A percentile compares a stretch with the other conserved stretches of the same genome.
Evolutionary conservation across 2,113 vertebrate genomes (phyloP).

Genomic region (Petaurus breviceps): DNA sequence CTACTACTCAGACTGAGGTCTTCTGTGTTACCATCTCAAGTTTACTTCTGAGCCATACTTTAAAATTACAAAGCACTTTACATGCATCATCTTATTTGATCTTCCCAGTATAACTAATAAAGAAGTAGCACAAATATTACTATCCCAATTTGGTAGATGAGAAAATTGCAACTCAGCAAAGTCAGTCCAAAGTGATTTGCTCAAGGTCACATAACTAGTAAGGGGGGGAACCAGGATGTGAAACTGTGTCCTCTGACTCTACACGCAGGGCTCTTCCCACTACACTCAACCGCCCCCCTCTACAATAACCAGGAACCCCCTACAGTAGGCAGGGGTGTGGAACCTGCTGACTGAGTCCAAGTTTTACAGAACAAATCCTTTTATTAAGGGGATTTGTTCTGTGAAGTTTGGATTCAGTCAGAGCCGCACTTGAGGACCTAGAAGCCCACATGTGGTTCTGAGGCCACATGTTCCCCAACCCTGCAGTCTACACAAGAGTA

Average conservation of each 20-base stretch:
- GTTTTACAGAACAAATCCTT: too few relatives aligned
- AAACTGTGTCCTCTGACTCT: neutral
- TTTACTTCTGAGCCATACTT: neutral
- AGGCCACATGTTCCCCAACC: too few relatives aligned
- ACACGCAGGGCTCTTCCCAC: constrained; percentile 20
- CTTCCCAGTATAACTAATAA: neutral
- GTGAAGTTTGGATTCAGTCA: too few relatives aligned
- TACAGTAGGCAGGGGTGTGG: too few relatives aligned
- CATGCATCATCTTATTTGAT: neutral
- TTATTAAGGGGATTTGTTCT: too few relatives aligned
- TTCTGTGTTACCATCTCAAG: neutral
- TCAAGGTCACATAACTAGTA: neutral
- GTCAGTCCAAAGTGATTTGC: neutral
- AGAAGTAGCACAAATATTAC: neutral
- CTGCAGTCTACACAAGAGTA: neutral
- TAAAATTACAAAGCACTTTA: neutral
- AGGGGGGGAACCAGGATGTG: constrained; percentile 1
- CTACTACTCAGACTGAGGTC: neutral
- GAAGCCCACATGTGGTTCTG: too few relatives aligned
- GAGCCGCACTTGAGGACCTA: too few relatives aligned
- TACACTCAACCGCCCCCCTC: neutral
- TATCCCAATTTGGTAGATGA: neutral
- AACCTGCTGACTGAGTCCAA: too few relatives aligned
- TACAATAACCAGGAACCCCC: neutral
- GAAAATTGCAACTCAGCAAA: neutral